Evolutionary conservation across 1,140 invertebrate genomes (phyloP), one percentile per base, ranked within the genome.

Genomic region (Nephila pilipes): DNA sequence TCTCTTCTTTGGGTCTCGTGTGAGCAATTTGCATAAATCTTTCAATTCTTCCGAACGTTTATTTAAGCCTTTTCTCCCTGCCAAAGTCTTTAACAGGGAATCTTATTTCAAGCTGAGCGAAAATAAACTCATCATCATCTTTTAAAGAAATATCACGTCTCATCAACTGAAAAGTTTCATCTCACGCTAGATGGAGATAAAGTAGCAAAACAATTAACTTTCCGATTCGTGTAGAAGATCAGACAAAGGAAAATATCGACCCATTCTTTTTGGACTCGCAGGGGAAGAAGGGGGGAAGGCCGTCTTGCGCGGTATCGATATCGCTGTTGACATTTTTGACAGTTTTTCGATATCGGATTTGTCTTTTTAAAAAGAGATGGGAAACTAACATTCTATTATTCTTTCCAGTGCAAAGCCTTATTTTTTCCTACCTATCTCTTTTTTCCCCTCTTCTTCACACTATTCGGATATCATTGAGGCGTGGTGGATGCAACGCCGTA

Each of bases 321-420:
- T 75, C 69, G 69, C 69, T 75, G 69, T 75, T 75, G 69, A 75
- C 69, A 75, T 75, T 75, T 75, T 75, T 92, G 90, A 85, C 90
- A 92, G 80, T 57, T 92, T 92, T 85, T 63, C 81, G 90, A 92
- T 92, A 92, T 92, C 90, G 90, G 79, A 92, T 92, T 92, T 92
- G 90, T 85, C 90, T 92, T 32, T 55, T 55, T 54, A 88, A 88
- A 88, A 88, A 85, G 54, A 85, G 38, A 60, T 57, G 32, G 60
- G 22, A 38, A 46, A 32, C 20, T 38, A 38, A 55, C 69, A 54
- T 79, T 57, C 55, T 57, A 60, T 90, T 80, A 38, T 90, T 90
- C 54, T 32, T 90, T 80, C 46, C 22, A 25, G 36, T 25, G 10
- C 88, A 80, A 36, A 79, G 5, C 32, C 16, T 79, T 60, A 57